phyloP scores from a whole-genome alignment of 1,140 invertebrate species.

The Neotoxoptera formosana region DNA sequence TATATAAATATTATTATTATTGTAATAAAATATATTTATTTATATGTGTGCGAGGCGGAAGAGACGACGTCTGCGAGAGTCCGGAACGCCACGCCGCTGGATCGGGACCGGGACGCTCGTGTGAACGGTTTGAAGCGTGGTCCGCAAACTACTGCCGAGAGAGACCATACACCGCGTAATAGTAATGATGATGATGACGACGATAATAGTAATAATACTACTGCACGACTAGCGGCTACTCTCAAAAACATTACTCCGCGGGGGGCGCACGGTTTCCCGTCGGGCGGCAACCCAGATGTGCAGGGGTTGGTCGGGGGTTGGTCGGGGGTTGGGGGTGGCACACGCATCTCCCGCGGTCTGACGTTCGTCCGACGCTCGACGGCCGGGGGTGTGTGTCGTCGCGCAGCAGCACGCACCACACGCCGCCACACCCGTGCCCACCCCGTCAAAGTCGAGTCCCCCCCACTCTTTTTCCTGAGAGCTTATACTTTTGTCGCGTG shows the following conservation, averaged over 20 bases:
- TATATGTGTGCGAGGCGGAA: not conserved
- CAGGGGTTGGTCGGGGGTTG: not conserved
- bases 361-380: not conserved
- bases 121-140: constrained; percentile 16
- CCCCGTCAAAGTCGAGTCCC: not conserved
- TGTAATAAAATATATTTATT: no score
- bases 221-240: not conserved
- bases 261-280: not conserved
- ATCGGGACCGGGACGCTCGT: not conserved
- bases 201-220: not conserved
- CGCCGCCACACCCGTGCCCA: not conserved
- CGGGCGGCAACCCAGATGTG: not conserved
- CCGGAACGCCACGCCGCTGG: not conserved
- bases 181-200: not conserved
- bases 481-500: not conserved
- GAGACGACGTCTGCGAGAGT: not conserved
- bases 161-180: not conserved
- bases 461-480: not conserved
- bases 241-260: not conserved
- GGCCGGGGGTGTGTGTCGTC: not conserved
- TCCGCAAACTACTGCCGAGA: not conserved
- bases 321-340: no score
- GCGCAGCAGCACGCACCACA: no score
- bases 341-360: no score
- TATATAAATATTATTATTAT: not conserved